Evolutionary conservation across 2,797 vertebrate species (phyloP), one percentile per base, ranked within the genome.

Genomic region (Mionectes olivaceus): DNA sequence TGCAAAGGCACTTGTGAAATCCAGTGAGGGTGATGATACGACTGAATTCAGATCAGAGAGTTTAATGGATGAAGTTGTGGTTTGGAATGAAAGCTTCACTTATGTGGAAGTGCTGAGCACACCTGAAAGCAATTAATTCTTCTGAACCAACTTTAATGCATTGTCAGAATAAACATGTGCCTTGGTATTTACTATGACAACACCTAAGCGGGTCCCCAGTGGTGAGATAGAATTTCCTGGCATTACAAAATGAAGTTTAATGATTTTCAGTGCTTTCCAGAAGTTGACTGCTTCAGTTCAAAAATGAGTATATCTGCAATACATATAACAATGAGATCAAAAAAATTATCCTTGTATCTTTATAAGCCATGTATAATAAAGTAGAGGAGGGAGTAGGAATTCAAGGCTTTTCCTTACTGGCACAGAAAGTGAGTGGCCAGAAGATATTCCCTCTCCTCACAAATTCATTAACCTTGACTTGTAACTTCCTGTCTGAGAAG

Each of bases 181-280:
- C 17, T 88, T 69, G 35, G 28, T 63, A 89, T 90, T 94, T 92
- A 76, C n/a, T 46, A 15, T 73, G n/a, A 22, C 55, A 87, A 74
- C 30, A 71, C 11, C 18, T 56, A 74, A 70, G 27, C 11, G 27
- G 18, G 52, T 68, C 83, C 50, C 76, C 6, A 1, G 47, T 76
- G 52, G 32, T 55, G 71, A 69, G 28, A 56, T 0, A 69, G 52
- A 25, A 44, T 84, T 95, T 83, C 35, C 47, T 79, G 30, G 19
- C 35, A 73, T 47, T 22, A 76, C 23, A 50, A 90, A 95, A 76
- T 41, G 6, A 95, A 83, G 23, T 73, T 61, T 47, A 73, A 79
- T 25, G 16, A 47, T 82, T 90, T 10, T 50, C 59, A 93, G 49
- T 44, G 22, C 43, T 87, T 83, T 35, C 16, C 59, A 59, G 49